Conservation (phyloP, 2,797 vertebrate genomes). For the Masticophis lateralis region DNA sequence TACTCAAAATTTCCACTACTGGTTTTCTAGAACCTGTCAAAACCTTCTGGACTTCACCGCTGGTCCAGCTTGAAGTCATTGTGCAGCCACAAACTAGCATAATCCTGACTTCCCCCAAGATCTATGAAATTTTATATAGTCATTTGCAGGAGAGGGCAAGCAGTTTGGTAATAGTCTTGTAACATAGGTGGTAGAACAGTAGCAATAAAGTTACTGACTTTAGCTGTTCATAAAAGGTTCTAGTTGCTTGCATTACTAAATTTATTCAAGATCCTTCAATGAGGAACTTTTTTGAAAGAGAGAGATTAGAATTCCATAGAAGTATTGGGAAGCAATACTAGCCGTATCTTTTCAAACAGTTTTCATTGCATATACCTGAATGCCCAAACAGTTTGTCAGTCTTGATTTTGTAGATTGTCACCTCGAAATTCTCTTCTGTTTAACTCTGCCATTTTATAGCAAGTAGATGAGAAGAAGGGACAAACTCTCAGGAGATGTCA, state of each 20-base stretch:
- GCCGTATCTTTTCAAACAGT: neutral
- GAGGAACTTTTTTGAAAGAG: neutral
- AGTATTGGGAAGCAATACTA: neutral
- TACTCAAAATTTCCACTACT: too few relatives aligned
- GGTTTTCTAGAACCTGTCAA: too few relatives aligned
- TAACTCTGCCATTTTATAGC: neutral
- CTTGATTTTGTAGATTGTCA: neutral
- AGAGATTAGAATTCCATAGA: neutral
- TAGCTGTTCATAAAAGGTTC: neutral
- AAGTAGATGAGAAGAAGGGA: neutral
- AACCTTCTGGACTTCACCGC: too few relatives aligned
- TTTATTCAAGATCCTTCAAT: neutral
- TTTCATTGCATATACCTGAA: neutral
- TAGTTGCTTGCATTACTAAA: neutral
- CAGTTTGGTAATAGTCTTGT: neutral
- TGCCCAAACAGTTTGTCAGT: neutral
- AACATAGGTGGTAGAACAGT: neutral
- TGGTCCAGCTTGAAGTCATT: neutral
- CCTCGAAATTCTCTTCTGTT: neutral
- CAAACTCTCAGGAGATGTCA: neutral
- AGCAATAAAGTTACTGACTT: neutral
- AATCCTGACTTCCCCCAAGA: neutral
- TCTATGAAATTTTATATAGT: neutral
- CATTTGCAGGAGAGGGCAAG: neutral
- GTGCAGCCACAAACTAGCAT: neutral